Conservation (phyloP, 1,140 invertebrate genomes). For the Aradophagus sp. region DNA sequence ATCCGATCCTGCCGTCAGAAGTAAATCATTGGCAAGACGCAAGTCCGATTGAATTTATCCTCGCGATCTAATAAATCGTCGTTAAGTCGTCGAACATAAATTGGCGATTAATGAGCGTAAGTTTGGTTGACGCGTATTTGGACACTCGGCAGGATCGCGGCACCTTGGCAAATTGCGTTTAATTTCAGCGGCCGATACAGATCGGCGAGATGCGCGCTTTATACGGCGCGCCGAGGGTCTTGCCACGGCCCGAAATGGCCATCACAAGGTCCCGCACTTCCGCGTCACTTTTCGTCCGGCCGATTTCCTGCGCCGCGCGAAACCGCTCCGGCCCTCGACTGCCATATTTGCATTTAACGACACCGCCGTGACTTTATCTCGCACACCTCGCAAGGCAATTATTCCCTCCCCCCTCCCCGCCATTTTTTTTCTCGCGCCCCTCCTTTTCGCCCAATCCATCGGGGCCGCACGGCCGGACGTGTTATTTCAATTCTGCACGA, state of each 20-base stretch:
- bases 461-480: too few relatives aligned
- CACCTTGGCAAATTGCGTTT: slow-evolving; percentile 53
- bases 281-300: slow-evolving; percentile 61
- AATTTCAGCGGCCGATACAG: slow-evolving; percentile 49
- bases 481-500: slow-evolving; percentile 12
- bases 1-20: too few relatives aligned
- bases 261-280: slow-evolving; percentile 67
- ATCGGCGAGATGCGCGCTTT: slow-evolving; percentile 56
- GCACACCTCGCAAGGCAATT: slow-evolving; percentile 7
- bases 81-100: background rate
- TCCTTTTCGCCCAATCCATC: too few relatives aligned
- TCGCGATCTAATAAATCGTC: too few relatives aligned
- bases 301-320: slow-evolving; percentile 39
- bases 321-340: too few relatives aligned
- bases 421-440: slow-evolving; percentile 25
- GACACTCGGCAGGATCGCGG: slow-evolving; percentile 8
- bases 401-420: slow-evolving; percentile 26
- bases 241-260: slow-evolving; percentile 64
- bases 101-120: background rate
- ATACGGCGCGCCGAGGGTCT: slow-evolving; percentile 65
- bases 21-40: too few relatives aligned
- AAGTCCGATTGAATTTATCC: too few relatives aligned
- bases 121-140: background rate
- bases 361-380: slow-evolving; percentile 44
- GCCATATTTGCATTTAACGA: slow-evolving; percentile 60